Conservation (phyloP, 2,113 vertebrate species). For the Scolopax mira region DNA sequence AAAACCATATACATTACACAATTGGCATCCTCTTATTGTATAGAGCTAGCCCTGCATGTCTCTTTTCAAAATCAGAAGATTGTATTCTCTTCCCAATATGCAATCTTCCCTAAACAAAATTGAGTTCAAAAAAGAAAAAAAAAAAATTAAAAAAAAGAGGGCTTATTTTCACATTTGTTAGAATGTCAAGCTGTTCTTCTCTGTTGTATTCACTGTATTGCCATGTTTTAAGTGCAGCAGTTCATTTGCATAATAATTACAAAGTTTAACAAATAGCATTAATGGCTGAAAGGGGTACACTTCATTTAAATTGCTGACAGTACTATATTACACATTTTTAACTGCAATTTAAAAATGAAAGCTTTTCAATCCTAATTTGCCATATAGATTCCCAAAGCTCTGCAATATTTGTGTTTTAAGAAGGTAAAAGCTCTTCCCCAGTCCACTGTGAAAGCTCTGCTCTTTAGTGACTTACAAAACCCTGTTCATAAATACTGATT, state of each 20-base stretch:
- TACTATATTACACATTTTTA: slow-evolving; percentile 68
- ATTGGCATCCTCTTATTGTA: fast-evolving
- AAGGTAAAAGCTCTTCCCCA: slow-evolving; percentile 40
- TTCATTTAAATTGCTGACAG: slow-evolving; percentile 70
- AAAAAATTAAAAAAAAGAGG: not conserved
- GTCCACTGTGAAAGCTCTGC: not conserved
- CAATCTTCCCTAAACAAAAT: not conserved
- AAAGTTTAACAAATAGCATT: slow-evolving; percentile 75
- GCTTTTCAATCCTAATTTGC: slow-evolving; percentile 37
- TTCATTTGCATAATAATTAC: slow-evolving; percentile 77
- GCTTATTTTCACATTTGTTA: slow-evolving; percentile 28
- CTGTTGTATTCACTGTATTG: slow-evolving; percentile 22
- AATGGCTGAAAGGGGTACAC: slow-evolving; percentile 63
- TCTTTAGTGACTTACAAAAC: slow-evolving; percentile 73
- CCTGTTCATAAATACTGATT: slow-evolving; percentile 77
- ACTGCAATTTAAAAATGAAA: slow-evolving; percentile 57
- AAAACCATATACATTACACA: not conserved
- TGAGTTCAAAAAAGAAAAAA: not conserved
- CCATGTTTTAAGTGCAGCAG: slow-evolving; percentile 56
- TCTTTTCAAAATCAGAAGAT: not conserved
- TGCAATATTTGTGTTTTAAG: slow-evolving; percentile 64
- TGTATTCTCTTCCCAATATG: not conserved
- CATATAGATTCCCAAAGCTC: slow-evolving; percentile 43
- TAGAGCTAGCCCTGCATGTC: not conserved
- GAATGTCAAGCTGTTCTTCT: slow-evolving; percentile 57